Evolutionary conservation across 2,888 invertebrate species (phyloP).

Genomic region (Homarus gammarus): DNA sequence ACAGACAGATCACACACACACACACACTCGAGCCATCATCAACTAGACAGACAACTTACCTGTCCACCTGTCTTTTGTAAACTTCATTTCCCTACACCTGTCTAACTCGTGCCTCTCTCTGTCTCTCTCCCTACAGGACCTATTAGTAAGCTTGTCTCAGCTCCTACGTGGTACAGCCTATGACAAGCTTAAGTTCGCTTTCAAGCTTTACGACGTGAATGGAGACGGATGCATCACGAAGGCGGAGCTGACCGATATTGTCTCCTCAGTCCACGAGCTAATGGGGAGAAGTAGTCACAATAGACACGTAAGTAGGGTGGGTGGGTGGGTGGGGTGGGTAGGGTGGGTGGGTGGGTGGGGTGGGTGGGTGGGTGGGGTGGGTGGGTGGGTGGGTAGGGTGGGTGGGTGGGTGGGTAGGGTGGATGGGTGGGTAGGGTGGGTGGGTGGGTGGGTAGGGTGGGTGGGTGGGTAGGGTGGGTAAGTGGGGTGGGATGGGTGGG

Average conservation of each 20-base stretch:
- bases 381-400: background rate
- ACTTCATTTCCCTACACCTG: too few relatives aligned
- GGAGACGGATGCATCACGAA: slow-evolving; percentile 97
- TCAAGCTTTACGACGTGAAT: slow-evolving; percentile 96
- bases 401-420: background rate
- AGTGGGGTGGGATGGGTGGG: background rate
- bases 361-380: background rate
- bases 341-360: too few relatives aligned
- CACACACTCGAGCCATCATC: background rate
- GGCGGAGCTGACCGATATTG: slow-evolving; percentile 92
- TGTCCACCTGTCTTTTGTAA: too few relatives aligned
- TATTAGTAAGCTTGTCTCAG: slow-evolving; percentile 94
- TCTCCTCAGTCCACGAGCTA: slow-evolving; percentile 94
- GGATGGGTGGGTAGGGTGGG: slow-evolving; percentile 3
- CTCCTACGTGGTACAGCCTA: slow-evolving; percentile 94
- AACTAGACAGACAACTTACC: too few relatives aligned
- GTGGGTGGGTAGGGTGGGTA: too few relatives aligned
- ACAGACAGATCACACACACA: background rate
- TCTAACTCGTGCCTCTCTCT: background rate
- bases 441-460: too few relatives aligned
- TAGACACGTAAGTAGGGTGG: slow-evolving; percentile 71
- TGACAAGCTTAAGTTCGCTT: slow-evolving; percentile 97
- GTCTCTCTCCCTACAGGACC: slow-evolving; percentile 84
- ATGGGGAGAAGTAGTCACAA: slow-evolving; percentile 79
- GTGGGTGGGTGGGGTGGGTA: background rate